These are phyloP conservation scores for Rhagoletis pomonella DNA, from an alignment of 1,140 invertebrate species.

Conservation along the genomic window DNA sequence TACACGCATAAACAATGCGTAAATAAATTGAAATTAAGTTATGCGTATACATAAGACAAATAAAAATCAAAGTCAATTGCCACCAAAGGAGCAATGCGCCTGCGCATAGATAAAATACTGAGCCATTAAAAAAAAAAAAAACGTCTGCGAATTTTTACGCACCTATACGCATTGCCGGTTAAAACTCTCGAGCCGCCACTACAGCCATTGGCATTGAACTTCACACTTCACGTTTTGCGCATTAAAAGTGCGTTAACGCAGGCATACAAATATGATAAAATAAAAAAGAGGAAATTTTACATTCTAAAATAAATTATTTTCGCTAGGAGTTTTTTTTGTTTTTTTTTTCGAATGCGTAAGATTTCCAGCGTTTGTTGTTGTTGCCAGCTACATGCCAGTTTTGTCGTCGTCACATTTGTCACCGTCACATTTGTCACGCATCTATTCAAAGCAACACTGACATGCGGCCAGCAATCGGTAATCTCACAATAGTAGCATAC, in stretches of 20 bases:
- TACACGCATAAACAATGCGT: not conserved
- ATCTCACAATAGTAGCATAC: not conserved
- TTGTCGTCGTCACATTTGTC: constrained; percentile 19
- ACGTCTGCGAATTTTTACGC: not conserved
- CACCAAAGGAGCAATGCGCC: not conserved
- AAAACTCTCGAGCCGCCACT: not conserved
- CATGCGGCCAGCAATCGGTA: constrained; percentile 8
- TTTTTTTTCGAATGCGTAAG: constrained; percentile 15
- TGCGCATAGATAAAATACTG: not conserved
- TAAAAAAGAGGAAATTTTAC: no score
- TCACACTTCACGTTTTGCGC: not conserved
- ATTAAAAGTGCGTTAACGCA: no score
- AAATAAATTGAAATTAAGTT: not conserved
- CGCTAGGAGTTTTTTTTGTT: not conserved
- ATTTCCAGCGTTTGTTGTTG: not conserved
- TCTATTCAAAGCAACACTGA: constrained; percentile 16
- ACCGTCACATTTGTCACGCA: constrained; percentile 38
- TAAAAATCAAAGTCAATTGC: constrained; percentile 11
- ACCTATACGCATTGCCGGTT: not conserved
- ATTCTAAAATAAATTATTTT: not conserved
- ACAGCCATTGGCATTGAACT: constrained; percentile 19
- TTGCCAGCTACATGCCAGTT: not conserved
- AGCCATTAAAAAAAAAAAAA: not conserved
- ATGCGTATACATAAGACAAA: not conserved
- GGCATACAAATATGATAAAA: no score